Conservation (phyloP, 2,113 vertebrate species). For the Neofelis nebulosa region DNA sequence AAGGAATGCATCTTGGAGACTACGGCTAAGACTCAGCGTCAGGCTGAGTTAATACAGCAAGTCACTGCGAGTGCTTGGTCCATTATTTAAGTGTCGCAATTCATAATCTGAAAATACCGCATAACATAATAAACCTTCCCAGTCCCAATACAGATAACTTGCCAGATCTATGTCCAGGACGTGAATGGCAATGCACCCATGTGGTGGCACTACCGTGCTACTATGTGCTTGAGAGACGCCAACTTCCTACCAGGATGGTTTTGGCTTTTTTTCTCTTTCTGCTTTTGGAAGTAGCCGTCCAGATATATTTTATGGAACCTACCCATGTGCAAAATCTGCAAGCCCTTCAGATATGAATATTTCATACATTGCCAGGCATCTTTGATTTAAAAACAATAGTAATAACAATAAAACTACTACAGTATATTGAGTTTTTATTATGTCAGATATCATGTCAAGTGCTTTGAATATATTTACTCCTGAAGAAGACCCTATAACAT, state of each 20-base stretch:
- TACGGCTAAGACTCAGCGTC: not conserved
- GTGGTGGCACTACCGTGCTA: not conserved
- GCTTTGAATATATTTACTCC: not conserved
- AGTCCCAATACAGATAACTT: not conserved
- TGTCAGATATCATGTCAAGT: not conserved
- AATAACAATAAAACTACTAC: not conserved
- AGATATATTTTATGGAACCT: not conserved
- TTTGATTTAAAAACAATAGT: not conserved
- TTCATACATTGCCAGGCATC: not conserved
- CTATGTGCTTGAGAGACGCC: not conserved
- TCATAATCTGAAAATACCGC: not conserved
- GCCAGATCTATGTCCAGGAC: not conserved
- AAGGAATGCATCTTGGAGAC: not conserved
- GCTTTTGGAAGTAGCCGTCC: not conserved
- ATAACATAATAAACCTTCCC: not conserved
- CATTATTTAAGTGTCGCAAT: not conserved
- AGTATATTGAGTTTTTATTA: not conserved
- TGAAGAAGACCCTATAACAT: not conserved
- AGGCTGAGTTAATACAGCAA: not conserved
- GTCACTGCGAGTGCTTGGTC: not conserved
- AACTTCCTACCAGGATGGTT: not conserved
- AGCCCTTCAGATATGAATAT: not conserved
- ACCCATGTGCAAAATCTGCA: not conserved
- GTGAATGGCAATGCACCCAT: fast-evolving
- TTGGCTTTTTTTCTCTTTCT: not conserved